Evolutionary conservation across 2,797 vertebrate genomes (phyloP), one percentile per base, ranked within the genome.

Genomic region (Acanthis flammea): DNA sequence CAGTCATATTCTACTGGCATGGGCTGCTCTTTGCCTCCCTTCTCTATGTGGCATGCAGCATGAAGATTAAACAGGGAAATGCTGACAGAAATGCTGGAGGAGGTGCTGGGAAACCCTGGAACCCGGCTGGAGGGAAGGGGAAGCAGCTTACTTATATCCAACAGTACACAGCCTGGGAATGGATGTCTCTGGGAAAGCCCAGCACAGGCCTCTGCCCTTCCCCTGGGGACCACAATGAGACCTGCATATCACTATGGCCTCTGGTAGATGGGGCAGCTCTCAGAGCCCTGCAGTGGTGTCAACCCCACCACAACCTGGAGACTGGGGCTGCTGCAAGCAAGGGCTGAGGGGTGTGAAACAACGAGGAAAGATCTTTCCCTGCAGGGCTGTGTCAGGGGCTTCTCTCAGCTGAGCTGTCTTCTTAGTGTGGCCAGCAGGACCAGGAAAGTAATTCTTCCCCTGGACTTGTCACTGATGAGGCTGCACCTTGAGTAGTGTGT

Each of bases 1-100:
- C 3, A 2, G 9, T 48, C 3, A 1, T 19, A 48, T 35, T 33
- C 47, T 22, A 31, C 37, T 0, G 1, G 24, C 4, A 1, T 0
- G 7, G 45, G 65, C 41, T 87, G 58, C 45, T 78, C 41, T 67
- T 66, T 50, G 53, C 51, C 79, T 63, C 77, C 62, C 47, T 57
- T 42, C 66, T 81, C 41, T 31, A 12, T 0, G 10, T 21, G 39
- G 63, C 15, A 65, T 8, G 50, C 75, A 58, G 28, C 24, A 18
- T 1, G 47, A 82, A 31, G 65, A 30, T 10, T n/a, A 11, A 87
- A 47, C 23, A 33, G 35, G 47, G 23, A 24, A 39, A 54, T 50
- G 33, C 27, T 58, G 60, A 21, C 7, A 15, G 0, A 1, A 35
- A 71, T 58, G 54, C 25, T 83, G 68, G 13, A 88, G 55, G 37